These are phyloP conservation scores for Apus apus DNA, from an alignment of 2,113 vertebrate genomes.

Conservation along the genomic window DNA sequence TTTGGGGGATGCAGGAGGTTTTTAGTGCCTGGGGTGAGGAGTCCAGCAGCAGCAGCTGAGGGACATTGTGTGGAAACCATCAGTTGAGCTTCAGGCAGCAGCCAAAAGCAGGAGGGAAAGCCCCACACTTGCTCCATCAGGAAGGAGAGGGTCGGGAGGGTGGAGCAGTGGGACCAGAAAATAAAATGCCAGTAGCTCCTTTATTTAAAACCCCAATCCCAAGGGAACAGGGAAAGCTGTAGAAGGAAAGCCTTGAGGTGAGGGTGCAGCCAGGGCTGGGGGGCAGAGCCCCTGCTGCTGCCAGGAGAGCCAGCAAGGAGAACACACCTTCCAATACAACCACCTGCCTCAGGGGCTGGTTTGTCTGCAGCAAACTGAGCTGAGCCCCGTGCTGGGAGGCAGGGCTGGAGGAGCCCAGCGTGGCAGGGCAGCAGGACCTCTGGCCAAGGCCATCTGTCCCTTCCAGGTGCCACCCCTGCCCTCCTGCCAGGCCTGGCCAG, in stretches of 20 bases:
- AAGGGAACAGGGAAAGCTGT: neutral
- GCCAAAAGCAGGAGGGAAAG: neutral
- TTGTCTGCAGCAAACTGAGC: neutral
- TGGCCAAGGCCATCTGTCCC: neutral
- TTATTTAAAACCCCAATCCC: neutral
- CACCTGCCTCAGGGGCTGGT: neutral
- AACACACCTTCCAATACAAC: neutral
- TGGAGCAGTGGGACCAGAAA: neutral
- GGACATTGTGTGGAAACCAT: fast-evolving
- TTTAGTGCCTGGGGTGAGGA: neutral
- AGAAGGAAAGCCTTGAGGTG: neutral
- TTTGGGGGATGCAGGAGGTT: neutral
- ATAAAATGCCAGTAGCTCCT: neutral
- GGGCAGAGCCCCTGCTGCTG: neutral
- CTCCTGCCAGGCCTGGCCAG: neutral
- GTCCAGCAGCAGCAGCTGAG: neutral
- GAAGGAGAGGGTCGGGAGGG: fast-evolving
- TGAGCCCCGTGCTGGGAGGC: fast-evolving
- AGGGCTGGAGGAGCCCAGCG: neutral
- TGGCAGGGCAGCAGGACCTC: fast-evolving
- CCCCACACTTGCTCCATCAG: fast-evolving
- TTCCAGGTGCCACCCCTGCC: neutral
- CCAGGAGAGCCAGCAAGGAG: neutral
- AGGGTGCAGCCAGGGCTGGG: neutral
- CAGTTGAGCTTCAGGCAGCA: neutral